Evolutionary conservation across 2,113 vertebrate genomes (phyloP).

Genomic region (Myrmecobius fasciatus): DNA sequence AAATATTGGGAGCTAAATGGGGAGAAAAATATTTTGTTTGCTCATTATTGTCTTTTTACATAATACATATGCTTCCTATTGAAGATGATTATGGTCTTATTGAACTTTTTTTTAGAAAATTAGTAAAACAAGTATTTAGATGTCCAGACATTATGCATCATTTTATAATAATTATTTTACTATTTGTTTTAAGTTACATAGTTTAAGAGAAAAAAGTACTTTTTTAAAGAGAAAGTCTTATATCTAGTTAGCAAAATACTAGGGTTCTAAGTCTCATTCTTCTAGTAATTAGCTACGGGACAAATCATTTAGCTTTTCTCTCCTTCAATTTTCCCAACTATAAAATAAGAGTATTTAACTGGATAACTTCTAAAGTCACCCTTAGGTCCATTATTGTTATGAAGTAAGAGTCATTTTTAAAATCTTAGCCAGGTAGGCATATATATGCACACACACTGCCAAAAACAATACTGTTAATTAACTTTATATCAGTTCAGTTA

Average conservation of each 20-base stretch:
- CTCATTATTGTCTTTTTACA: not conserved
- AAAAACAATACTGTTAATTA: not conserved
- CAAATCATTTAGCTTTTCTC: not conserved
- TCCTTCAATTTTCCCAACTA: not conserved
- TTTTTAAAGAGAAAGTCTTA: no score
- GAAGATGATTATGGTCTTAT: constrained; percentile 24
- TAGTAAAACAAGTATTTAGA: not conserved
- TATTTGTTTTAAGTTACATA: not conserved
- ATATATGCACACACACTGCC: not conserved
- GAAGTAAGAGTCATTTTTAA: not conserved
- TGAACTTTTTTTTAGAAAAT: not conserved
- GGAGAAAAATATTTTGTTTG: not conserved
- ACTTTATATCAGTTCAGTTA: not conserved
- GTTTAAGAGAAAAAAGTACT: not conserved
- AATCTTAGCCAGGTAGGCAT: not conserved
- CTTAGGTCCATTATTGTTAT: not conserved
- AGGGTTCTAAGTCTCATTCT: not conserved
- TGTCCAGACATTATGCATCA: not conserved
- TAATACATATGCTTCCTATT: not conserved
- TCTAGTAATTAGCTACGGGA: not conserved
- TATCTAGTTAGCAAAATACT: not conserved
- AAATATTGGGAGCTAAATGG: not conserved
- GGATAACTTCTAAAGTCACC: not conserved
- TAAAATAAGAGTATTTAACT: not conserved
- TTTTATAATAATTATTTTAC: not conserved